phyloP scores from a whole-genome alignment of 37 sponge, comb jelly and placozoan genomes.

The Haliclona indistincta region DNA sequence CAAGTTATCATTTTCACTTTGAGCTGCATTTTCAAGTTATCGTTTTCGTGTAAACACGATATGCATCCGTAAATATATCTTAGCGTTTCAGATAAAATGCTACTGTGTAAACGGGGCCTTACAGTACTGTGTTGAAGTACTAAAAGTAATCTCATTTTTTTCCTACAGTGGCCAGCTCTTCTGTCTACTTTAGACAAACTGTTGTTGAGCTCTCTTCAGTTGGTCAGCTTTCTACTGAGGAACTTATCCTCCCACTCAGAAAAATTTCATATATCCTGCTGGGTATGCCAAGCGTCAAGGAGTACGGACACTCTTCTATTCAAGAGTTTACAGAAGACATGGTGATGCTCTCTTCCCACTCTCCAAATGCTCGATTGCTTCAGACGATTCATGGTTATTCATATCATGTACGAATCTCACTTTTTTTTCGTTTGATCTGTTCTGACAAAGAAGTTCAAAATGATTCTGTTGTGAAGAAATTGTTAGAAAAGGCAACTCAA shows the following conservation, averaged over 20 bases:
- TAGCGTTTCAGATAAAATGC: too few relatives aligned
- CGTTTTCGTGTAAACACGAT: too few relatives aligned
- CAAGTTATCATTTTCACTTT: too few relatives aligned
- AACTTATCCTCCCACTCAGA: slow-evolving; percentile 46
- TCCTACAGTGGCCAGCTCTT: neutral
- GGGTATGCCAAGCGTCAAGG: slow-evolving; percentile 30
- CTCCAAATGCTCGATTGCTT: neutral
- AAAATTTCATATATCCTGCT: slow-evolving; percentile 28
- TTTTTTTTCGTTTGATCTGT: neutral
- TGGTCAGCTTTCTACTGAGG: slow-evolving; percentile 17
- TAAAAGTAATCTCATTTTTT: neutral
- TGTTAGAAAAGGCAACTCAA: too few relatives aligned
- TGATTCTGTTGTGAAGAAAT: too few relatives aligned
- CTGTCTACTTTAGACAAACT: slow-evolving; percentile 21
- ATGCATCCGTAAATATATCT: too few relatives aligned
- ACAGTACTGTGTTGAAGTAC: neutral
- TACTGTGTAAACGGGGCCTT: too few relatives aligned
- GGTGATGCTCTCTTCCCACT: neutral
- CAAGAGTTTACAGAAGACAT: slow-evolving; percentile 11
- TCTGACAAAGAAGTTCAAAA: neutral
- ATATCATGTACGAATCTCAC: neutral
- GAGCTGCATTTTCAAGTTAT: too few relatives aligned
- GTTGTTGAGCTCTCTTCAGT: slow-evolving; percentile 30
- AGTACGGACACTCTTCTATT: slow-evolving; percentile 33
- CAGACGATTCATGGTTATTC: neutral